Percentiles rank a stretch among this genome's conserved stretches.
Conservation (phyloP, 2,797 vertebrate species). For the Sebastes taczanowskii region DNA sequence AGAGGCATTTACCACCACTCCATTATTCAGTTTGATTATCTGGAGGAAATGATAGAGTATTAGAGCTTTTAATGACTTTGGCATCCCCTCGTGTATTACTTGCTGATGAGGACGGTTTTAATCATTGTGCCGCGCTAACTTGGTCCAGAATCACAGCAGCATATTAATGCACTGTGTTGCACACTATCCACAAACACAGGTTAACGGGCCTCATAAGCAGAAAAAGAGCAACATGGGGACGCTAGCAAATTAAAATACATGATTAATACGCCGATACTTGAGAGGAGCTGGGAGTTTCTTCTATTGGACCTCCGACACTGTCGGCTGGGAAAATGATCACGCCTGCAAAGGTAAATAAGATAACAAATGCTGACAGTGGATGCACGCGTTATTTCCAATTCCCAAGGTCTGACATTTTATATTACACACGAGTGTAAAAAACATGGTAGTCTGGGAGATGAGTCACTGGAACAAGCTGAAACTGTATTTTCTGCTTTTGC, state of each 20-base stretch:
- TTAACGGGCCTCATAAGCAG: conserved; percentile 71
- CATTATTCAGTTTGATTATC: conserved; percentile 83
- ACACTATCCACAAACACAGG: conserved; percentile 67
- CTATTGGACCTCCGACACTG: conserved; percentile 56
- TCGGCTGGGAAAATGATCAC: conserved; percentile 10
- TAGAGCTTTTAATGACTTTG: conserved; percentile 86
- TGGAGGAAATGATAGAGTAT: conserved; percentile 82
- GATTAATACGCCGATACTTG: conserved; percentile 71
- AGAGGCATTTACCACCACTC: conserved; percentile 73
- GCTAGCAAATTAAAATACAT: conserved; percentile 71
- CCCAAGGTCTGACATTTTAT: conserved; percentile 33
- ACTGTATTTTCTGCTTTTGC: neutral
- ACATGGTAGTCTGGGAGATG: neutral
- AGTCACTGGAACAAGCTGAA: conserved; percentile 9
- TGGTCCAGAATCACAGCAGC: conserved; percentile 63
- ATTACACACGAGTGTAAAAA: conserved; percentile 12
- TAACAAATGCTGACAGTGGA: conserved; percentile 57
- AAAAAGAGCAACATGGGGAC: conserved; percentile 68
- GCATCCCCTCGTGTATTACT: conserved; percentile 75
- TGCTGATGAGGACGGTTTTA: conserved; percentile 81
- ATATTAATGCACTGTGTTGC: conserved; percentile 69
- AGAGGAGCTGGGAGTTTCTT: conserved; percentile 61
- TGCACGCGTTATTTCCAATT: conserved; percentile 31
- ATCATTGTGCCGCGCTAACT: conserved; percentile 75
- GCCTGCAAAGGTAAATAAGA: conserved; percentile 63